phyloP scores from a whole-genome alignment of 1,140 invertebrate genomes.

The Euborellia annulipes region DNA sequence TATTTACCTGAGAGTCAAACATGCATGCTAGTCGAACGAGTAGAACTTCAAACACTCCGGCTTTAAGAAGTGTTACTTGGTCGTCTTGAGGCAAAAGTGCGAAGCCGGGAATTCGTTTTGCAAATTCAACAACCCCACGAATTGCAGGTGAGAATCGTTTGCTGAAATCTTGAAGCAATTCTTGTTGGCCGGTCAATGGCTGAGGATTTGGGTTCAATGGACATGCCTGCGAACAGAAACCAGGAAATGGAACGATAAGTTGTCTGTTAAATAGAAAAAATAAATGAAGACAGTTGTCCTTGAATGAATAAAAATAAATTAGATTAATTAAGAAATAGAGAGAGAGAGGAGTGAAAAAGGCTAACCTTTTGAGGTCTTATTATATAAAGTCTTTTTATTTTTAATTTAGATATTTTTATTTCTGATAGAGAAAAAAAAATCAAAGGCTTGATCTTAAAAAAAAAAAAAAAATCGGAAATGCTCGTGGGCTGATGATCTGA shows the following conservation, averaged over 20 bases:
- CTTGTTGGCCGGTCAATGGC: conserved; percentile 57
- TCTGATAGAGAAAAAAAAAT: background rate
- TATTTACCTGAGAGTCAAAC: conserved; percentile 58
- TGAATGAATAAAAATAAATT: background rate
- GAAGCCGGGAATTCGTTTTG: conserved; percentile 93
- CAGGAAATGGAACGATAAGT: conserved; percentile 4
- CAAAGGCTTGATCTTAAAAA: background rate
- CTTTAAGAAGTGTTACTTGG: conserved; percentile 91
- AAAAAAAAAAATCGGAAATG: background rate
- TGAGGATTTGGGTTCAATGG: conserved; percentile 86
- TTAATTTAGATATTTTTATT: too few relatives aligned
- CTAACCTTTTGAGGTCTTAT: too few relatives aligned
- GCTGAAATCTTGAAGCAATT: conserved; percentile 72
- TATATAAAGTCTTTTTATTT: too few relatives aligned
- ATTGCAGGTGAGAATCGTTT: conserved; percentile 90
- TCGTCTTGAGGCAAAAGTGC: conserved; percentile 86
- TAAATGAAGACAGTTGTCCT: background rate
- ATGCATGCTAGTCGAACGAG: conserved; percentile 85
- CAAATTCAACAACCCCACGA: conserved; percentile 92
- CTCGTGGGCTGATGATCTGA: too few relatives aligned
- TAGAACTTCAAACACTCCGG: conserved; percentile 85
- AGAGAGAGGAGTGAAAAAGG: too few relatives aligned
- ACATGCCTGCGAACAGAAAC: conserved; percentile 65
- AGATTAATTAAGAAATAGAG: too few relatives aligned
- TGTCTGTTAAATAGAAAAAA: background rate